phyloP scores from a whole-genome alignment of 2,888 invertebrate genomes.

The Lycocerus yunnanus region DNA sequence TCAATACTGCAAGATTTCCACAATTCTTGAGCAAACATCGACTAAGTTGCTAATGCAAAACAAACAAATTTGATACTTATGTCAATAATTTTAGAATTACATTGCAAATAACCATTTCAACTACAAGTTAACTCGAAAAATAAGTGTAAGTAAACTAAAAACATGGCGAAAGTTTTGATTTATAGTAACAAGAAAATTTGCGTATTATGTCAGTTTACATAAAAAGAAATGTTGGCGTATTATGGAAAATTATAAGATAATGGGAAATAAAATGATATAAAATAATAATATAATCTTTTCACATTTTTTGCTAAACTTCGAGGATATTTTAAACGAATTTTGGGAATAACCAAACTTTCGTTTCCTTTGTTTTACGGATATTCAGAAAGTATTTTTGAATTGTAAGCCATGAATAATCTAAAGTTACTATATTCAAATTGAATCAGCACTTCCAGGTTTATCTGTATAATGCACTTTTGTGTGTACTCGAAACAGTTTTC shows the following conservation, averaged over 20 bases:
- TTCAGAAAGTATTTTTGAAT: background rate
- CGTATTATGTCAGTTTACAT: background rate
- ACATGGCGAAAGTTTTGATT: background rate
- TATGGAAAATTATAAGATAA: background rate
- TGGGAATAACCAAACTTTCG: too few species aligned
- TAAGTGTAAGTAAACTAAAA: slow-evolving; percentile 4
- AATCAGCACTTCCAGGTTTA: background rate
- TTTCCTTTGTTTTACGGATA: background rate
- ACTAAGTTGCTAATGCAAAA: slow-evolving; percentile 39
- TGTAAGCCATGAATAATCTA: background rate
- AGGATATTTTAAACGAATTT: background rate
- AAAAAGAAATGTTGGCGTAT: background rate
- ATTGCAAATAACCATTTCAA: slow-evolving; percentile 19
- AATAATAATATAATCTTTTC: too few species aligned
- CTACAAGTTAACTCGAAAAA: background rate
- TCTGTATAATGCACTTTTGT: background rate
- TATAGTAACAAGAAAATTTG: background rate
- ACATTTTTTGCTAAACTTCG: background rate
- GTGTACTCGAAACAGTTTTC: background rate
- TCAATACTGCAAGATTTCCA: slow-evolving; percentile 42
- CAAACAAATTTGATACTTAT: slow-evolving; percentile 44
- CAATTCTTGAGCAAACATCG: slow-evolving; percentile 42
- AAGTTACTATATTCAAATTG: background rate
- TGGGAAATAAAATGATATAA: background rate
- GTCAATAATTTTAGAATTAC: slow-evolving; percentile 41